These are phyloP conservation scores for Gerris lacustris DNA, from an alignment of 2,888 invertebrate genomes.

Conservation along the genomic window DNA sequence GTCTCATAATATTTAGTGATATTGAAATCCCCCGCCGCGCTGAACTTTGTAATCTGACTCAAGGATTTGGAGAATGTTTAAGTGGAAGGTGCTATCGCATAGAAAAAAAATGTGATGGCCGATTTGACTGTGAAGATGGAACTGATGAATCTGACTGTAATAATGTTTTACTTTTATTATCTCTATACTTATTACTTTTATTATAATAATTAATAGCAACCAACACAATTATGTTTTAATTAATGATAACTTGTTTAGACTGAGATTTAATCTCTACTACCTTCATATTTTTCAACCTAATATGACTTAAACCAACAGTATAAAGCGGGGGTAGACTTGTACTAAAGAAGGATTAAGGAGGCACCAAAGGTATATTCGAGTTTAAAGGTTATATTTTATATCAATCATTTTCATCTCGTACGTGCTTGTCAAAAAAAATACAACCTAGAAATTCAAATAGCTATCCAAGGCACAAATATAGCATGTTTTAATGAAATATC, in stretches of 20 bases:
- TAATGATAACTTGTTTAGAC: neutral
- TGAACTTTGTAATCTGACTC: conserved; percentile 56
- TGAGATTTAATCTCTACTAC: neutral
- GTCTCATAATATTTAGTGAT: conserved; percentile 82
- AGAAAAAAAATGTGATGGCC: conserved; percentile 64
- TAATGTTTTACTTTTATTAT: conserved; percentile 17
- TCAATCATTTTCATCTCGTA: too few relatives aligned
- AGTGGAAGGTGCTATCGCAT: conserved; percentile 66
- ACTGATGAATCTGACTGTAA: conserved; percentile 72
- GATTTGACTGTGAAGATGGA: conserved; percentile 66
- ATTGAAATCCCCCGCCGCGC: conserved; percentile 58
- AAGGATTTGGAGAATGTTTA: conserved; percentile 67
- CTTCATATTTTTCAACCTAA: too few relatives aligned
- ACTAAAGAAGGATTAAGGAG: too few relatives aligned
- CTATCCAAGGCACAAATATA: too few relatives aligned
- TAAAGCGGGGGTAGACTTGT: too few relatives aligned
- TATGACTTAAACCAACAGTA: too few relatives aligned
- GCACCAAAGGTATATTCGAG: too few relatives aligned
- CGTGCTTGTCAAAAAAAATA: too few relatives aligned
- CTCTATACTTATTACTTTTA: neutral
- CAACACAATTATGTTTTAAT: conserved; percentile 2
- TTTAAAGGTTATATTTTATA: too few relatives aligned
- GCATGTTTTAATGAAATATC: too few relatives aligned
- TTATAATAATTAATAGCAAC: too few relatives aligned
- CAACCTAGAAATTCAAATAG: too few relatives aligned